Evolutionary conservation across 2,797 vertebrate genomes (phyloP), one percentile per base, ranked within the genome.

Genomic region (Calcarius lapponicus): DNA sequence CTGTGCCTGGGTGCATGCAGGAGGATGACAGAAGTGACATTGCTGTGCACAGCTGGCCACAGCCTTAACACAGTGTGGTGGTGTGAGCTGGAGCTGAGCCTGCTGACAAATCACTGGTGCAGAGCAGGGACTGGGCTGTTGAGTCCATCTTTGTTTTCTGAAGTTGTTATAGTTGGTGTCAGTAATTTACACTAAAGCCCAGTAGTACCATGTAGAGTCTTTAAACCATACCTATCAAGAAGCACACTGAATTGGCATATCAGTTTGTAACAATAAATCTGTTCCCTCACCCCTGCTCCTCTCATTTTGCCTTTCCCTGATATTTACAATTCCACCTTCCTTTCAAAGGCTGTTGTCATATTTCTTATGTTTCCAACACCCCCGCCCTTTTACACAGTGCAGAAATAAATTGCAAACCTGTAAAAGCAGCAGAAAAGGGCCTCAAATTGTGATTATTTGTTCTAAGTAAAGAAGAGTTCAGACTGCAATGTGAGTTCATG

Each of bases 101-200:
- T 6, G 0, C 64, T 58, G 34, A 3, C 54, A 58, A 4, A 16
- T 51, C 24, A 9, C n/a, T 72, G 38, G 9, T 64, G 11, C 26
- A 19, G 21, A 15, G 38, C 19, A n/a, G 36, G 71, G 50, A 45
- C 61, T 34, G 34, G 29, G 10, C 34, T 71, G 8, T 10, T 50
- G 61, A 80, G 43, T 51, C n/a, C 0, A 0, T 4, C 36, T 87
- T 86, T 2, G 1, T 75, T 81, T 40, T 53, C n/a, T 74, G 22
- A 61, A 28, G 2, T 0, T 76, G 28, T 53, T 0, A 0, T 31
- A 25, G 16, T 16, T 75, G 18, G 18, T 64, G 34, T 70, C 45
- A 80, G 26, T 78, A 47, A 25, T 67, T 85, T 57, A 12, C 42
- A 29, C 15, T 76, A 31, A 45, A 85, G 10, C 26, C 31, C 36